A percentile compares a stretch with the other conserved stretches of the same genome.
phyloP scores from a whole-genome alignment of 2,888 invertebrate genomes.

The Melanophora roralis region DNA sequence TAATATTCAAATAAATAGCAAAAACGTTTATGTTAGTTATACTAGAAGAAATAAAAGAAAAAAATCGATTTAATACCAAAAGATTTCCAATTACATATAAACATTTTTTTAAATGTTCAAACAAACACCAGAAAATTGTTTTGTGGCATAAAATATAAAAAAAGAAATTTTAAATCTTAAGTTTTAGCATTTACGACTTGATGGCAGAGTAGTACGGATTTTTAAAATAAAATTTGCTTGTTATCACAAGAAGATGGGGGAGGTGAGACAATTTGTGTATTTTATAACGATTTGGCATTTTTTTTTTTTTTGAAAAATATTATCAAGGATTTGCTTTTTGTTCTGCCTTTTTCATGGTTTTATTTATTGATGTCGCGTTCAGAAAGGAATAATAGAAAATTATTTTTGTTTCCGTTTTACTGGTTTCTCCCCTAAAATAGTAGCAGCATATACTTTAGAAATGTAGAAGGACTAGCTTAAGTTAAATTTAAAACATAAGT shows the following conservation, averaged over 20 bases:
- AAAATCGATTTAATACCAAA: not conserved
- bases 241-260: not conserved
- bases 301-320: conserved; percentile 11
- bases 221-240: conserved; percentile 5
- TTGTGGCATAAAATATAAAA: not conserved
- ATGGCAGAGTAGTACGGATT: conserved; percentile 15
- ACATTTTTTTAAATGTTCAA: no score
- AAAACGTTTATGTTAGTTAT: conserved; percentile 28
- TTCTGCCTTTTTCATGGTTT: not conserved
- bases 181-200: conserved; percentile 59
- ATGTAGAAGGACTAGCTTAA: not conserved
- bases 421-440: not conserved
- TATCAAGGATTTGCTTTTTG: conserved; percentile 37
- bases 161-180: conserved; percentile 57
- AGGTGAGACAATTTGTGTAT: not conserved
- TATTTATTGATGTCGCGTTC: conserved; percentile 55
- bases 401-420: conserved; percentile 5
- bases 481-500: no score
- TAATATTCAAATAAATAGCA: conserved; percentile 45
- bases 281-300: conserved; percentile 41
- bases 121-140: no score
- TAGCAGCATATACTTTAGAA: not conserved
- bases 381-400: conserved; percentile 43
- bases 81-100: not conserved
- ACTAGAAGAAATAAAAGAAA: not conserved